Percentiles rank a stretch among this genome's conserved stretches.
Evolutionary conservation across 2,113 vertebrate species (phyloP).

Genomic region (Cochlearius cochlearius): DNA sequence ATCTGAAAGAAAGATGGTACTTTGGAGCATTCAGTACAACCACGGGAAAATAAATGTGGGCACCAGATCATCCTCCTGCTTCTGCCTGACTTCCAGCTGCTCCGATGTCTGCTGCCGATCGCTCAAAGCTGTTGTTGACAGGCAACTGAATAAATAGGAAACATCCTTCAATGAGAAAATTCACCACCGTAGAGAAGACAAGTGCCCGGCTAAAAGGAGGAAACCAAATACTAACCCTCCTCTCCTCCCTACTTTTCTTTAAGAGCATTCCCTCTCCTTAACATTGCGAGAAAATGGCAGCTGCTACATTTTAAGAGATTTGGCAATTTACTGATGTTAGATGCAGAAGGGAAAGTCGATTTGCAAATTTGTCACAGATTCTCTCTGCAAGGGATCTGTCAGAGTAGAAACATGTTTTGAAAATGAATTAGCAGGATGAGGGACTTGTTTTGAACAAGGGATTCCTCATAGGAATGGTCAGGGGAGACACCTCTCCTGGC

Average conservation of each 20-base stretch:
- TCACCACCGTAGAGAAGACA: not conserved
- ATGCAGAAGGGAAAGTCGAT: not conserved
- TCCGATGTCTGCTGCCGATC: not conserved
- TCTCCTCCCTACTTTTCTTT: not conserved
- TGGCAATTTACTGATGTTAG: not conserved
- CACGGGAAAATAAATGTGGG: not conserved
- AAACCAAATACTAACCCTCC: not conserved
- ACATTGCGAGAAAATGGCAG: not conserved
- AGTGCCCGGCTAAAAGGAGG: not conserved
- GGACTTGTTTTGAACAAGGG: not conserved
- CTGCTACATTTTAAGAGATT: not conserved
- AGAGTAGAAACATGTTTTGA: not conserved
- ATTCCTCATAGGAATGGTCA: not conserved
- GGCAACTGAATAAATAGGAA: not conserved
- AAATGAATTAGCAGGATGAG: not conserved
- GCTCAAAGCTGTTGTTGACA: not conserved
- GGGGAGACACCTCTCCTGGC: not conserved
- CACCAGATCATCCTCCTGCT: not conserved
- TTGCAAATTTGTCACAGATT: conserved; percentile 39
- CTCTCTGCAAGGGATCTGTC: conserved; percentile 12
- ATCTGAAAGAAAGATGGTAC: not conserved
- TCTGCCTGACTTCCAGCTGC: not conserved
- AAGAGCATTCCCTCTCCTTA: not conserved
- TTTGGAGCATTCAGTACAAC: not conserved
- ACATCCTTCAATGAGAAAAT: not conserved